A percentile compares a stretch with the other conserved stretches of the same genome.
Evolutionary conservation across 2,797 vertebrate genomes (phyloP).

Genomic region (Gambelia wislizenii): DNA sequence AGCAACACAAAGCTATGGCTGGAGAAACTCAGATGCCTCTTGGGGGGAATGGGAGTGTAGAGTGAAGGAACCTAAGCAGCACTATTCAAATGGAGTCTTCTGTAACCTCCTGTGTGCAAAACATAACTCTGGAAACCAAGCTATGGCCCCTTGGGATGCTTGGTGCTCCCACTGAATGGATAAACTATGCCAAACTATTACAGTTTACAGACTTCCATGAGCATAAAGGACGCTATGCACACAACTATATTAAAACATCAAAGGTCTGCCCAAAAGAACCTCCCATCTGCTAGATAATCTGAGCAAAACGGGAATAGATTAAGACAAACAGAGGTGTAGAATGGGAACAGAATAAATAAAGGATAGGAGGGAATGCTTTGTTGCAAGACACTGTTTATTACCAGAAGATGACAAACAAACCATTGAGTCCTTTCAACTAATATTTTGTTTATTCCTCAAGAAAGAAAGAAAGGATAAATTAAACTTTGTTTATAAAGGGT

Average conservation of each 20-base stretch:
- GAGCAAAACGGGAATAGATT: constrained; percentile 17
- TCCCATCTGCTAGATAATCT: constrained; percentile 30
- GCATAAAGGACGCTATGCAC: background rate
- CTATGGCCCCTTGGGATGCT: background rate
- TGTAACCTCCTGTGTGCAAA: background rate
- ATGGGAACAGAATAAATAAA: constrained; percentile 48
- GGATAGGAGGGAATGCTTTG: constrained; percentile 28
- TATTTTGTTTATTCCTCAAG: constrained; percentile 53
- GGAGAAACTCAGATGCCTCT: background rate
- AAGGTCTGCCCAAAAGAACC: constrained; percentile 7
- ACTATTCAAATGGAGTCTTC: background rate
- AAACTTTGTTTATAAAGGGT: constrained; percentile 69
- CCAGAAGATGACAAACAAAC: constrained; percentile 64
- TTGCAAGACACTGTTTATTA: constrained; percentile 65
- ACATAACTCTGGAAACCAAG: background rate
- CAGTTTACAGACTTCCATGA: background rate
- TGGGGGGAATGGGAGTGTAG: background rate
- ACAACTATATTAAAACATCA: background rate
- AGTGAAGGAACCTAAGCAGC: background rate
- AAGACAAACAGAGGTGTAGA: constrained; percentile 2
- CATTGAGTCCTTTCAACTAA: constrained; percentile 59
- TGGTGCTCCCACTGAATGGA: background rate
- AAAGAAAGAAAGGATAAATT: constrained; percentile 33
- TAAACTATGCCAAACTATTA: background rate
- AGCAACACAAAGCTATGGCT: background rate